phyloP scores from a whole-genome alignment of 53 echinoderm and acorn worm species.

The Paracentrotus lividus region DNA sequence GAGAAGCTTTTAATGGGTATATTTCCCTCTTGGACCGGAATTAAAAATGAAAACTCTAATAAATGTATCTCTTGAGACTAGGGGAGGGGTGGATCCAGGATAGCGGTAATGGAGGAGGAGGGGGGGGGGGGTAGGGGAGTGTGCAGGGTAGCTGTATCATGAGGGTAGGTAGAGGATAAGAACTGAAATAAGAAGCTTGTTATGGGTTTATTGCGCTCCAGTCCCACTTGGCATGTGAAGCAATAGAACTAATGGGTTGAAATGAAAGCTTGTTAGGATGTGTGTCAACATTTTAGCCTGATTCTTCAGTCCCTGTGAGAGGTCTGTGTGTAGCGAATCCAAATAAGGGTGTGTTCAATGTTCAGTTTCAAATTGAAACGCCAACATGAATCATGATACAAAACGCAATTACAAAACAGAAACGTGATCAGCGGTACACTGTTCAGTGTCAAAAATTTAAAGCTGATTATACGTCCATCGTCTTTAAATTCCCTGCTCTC shows the following conservation, averaged over 20 bases:
- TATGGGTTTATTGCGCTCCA: slow-evolving; percentile 21
- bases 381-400: too few species aligned
- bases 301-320: not conserved
- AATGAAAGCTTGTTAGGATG: slow-evolving; percentile 55
- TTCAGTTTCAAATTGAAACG: too few species aligned
- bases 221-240: slow-evolving; percentile 56
- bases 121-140: not conserved
- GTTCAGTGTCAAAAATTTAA: too few species aligned
- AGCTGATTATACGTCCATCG: too few species aligned
- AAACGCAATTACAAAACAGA: too few species aligned
- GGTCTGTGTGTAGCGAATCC: slow-evolving; percentile 24
- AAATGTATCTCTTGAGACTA: not conserved
- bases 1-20: not conserved
- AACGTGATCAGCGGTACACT: too few species aligned
- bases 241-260: slow-evolving; percentile 65
- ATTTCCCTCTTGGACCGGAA: not conserved
- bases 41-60: not conserved
- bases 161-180: not conserved
- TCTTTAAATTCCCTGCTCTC: too few species aligned
- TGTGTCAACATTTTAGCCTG: slow-evolving; percentile 61
- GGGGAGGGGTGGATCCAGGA: not conserved
- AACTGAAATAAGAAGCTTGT: slow-evolving; percentile 26
- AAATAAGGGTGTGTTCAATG: too few species aligned
- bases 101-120: not conserved
- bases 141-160: not conserved